Conservation (phyloP, 2,797 vertebrate genomes). For the Bradypodion ventrale region DNA sequence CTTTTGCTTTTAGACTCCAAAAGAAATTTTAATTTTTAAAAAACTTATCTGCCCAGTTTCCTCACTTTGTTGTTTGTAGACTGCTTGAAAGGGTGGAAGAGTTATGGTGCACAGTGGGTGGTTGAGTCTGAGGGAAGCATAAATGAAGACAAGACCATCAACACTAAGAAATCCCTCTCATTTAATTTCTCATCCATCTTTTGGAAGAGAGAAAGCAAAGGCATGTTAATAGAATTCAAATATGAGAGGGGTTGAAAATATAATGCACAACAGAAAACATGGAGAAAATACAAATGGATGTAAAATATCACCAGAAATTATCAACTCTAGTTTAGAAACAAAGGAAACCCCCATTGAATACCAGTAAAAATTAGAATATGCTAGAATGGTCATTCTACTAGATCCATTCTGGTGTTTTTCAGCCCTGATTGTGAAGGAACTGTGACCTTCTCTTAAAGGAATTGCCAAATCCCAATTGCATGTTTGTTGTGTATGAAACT, state of each 20-base stretch:
- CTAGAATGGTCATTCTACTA: not conserved
- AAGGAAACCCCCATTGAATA: not conserved
- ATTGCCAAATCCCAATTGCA: too few species aligned
- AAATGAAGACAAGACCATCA: not conserved
- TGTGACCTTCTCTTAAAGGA: too few species aligned
- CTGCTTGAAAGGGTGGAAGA: conserved; percentile 27
- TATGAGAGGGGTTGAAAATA: conserved; percentile 47
- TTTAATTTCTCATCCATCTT: conserved; percentile 53
- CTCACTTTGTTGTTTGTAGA: conserved; percentile 32
- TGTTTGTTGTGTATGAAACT: too few species aligned
- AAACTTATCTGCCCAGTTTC: conserved; percentile 24
- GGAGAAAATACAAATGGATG: conserved; percentile 20
- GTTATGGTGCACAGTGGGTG: not conserved
- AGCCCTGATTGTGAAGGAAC: too few species aligned
- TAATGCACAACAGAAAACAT: not conserved
- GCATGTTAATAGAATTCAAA: conserved; percentile 41
- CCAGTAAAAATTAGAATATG: not conserved
- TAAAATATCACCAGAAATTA: conserved; percentile 36
- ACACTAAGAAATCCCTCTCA: conserved; percentile 27
- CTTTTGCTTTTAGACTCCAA: conserved; percentile 31
- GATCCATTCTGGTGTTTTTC: not conserved
- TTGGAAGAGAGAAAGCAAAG: conserved; percentile 23
- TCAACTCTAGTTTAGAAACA: conserved; percentile 24
- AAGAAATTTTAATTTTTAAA: conserved; percentile 29
- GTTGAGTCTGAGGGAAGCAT: conserved; percentile 31